These are phyloP conservation scores for Caenorhabditis sp. DNA, from an alignment of 2,888 invertebrate genomes.

Conservation along the genomic window DNA sequence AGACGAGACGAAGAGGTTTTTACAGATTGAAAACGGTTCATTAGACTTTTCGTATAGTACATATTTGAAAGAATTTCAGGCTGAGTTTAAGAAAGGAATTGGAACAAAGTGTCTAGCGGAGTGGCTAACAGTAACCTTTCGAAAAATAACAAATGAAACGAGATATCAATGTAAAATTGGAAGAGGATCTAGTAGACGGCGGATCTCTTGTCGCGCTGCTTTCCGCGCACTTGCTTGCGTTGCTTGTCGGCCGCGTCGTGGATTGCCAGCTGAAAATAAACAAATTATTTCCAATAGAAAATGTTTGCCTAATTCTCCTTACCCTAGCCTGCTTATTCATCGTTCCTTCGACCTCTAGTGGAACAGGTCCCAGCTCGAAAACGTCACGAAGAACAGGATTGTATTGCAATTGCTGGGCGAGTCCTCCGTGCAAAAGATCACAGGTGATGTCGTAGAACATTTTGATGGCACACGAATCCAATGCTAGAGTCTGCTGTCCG, in stretches of 20 bases:
- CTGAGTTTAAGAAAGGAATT: too few species aligned
- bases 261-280: slow-evolving; percentile 86
- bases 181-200: slow-evolving; percentile 79
- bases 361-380: slow-evolving; percentile 85
- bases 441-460: slow-evolving; percentile 89
- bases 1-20: too few species aligned
- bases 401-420: slow-evolving; percentile 88
- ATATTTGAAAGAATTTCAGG: too few species aligned
- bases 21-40: too few species aligned
- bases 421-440: slow-evolving; percentile 82
- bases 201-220: slow-evolving; percentile 91
- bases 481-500: slow-evolving; percentile 85
- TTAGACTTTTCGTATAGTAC: too few species aligned
- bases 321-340: slow-evolving; percentile 28
- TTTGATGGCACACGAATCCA: slow-evolving; percentile 87
- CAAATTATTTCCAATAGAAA: slow-evolving; percentile 1
- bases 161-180: too few species aligned
- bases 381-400: slow-evolving; percentile 89
- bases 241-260: slow-evolving; percentile 93
- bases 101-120: too few species aligned
- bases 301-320: neutral
- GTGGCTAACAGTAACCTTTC: too few species aligned
- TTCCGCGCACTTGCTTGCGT: slow-evolving; percentile 89
- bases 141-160: too few species aligned
- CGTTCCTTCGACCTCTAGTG: slow-evolving; percentile 80